Evolutionary conservation across 2,797 vertebrate genomes (phyloP), one percentile per base, ranked within the genome.

Genomic region (Zenarchopterus dispar): DNA sequence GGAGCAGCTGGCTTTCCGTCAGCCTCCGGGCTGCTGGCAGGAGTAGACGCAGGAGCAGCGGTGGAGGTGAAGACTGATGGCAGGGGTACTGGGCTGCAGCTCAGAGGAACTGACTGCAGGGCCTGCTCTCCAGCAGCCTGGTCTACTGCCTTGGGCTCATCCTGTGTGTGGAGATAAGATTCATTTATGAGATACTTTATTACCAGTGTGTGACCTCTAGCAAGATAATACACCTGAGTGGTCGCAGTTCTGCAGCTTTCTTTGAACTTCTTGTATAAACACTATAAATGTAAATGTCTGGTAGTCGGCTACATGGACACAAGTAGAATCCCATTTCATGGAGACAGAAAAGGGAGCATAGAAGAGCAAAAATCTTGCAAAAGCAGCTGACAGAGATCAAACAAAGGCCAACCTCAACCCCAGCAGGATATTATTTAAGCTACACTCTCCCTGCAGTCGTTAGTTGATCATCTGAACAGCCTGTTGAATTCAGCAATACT

Each of bases 91-190:
- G 85, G 91, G 58, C 86, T 88, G 78, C 84, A 82, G 66, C 78
- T 85, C 52, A 77, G 85, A 24, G 87, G 78, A 55, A 67, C 78
- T 1, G 79, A 46, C 43, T 61, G 86, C 67, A 69, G 66, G 77
- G 85, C 76, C 88, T 88, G 92, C 57, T 96, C 95, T 86, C 82
- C 83, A 73, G 83, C 80, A 75, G 89, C 78, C 2, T 89, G 91
- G 54, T 95, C 94, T 6, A 89, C 91, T 22, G 61, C 84, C 84
- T 90, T 88, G 75, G 82, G 84, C 88, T 95, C 91, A 16, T 93
- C 92, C 83, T 94, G 73, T 22, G 73, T 22, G 50, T 17, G 58
- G 48, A 66, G 6, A 22, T 0, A 42, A 67, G 28, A 62, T 21
- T 51, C 4, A 13, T 7, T 59, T 28, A 19, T 24, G 15, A 28